Percentiles rank a stretch among this genome's conserved stretches.
Conservation (phyloP, 2,797 vertebrate species). For the Neomorphus geoffroyi region DNA sequence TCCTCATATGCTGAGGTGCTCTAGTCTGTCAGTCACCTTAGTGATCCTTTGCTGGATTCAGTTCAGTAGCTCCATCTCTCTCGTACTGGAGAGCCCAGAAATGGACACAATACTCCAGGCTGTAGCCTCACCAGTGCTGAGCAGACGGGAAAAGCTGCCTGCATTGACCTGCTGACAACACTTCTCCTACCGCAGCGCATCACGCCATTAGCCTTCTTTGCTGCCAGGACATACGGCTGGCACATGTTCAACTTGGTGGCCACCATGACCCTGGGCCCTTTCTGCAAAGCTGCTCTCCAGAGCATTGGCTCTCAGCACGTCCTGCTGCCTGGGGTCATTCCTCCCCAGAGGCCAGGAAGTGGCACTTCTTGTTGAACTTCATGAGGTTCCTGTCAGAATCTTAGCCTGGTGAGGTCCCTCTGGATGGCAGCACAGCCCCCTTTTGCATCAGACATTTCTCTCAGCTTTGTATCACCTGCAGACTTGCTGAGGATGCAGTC, state of each 20-base stretch:
- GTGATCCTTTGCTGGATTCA: not conserved
- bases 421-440: not conserved
- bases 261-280: not conserved
- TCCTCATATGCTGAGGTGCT: too few species aligned
- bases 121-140: not conserved
- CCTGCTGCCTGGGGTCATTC: not conserved
- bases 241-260: too few species aligned
- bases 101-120: not conserved
- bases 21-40: accelerated
- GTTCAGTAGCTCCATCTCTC: not conserved
- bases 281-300: not conserved
- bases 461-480: not conserved
- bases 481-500: not conserved
- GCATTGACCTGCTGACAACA: not conserved
- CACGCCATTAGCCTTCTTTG: not conserved
- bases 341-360: not conserved
- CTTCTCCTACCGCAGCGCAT: not conserved
- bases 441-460: not conserved
- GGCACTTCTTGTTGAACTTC: not conserved
- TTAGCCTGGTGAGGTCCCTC: not conserved
- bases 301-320: not conserved
- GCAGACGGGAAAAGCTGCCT: not conserved
- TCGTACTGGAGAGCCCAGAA: not conserved
- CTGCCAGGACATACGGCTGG: not conserved
- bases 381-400: too few species aligned